Percentiles rank a stretch among this genome's conserved stretches.
Evolutionary conservation across 2,113 vertebrate species (phyloP).

Genomic region (Pelecanus crispus): DNA sequence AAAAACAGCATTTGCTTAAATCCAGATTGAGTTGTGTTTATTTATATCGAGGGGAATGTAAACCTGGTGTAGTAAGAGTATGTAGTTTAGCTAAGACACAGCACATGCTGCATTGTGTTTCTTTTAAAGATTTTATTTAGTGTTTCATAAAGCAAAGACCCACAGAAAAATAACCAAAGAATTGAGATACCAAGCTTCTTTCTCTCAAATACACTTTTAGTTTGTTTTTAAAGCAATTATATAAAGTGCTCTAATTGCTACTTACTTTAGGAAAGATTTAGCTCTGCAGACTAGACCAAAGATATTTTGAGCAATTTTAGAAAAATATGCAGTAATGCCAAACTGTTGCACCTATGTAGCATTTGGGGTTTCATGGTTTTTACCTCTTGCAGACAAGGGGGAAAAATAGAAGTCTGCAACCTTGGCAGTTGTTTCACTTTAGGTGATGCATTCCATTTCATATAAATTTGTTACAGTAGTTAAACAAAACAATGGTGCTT

Average conservation of each 20-base stretch:
- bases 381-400: neutral
- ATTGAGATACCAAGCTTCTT: neutral
- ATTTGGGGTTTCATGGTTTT: neutral
- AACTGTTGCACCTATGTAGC: neutral
- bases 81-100: neutral
- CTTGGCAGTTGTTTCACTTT: slow-evolving; percentile 17
- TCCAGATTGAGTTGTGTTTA: neutral
- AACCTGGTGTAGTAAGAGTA: neutral
- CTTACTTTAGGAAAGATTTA: slow-evolving; percentile 24
- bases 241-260: slow-evolving; percentile 4
- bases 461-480: slow-evolving; percentile 66
- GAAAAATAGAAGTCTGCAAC: neutral
- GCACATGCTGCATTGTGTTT: neutral
- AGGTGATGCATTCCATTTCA: slow-evolving; percentile 58
- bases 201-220: neutral
- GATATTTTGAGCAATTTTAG: slow-evolving; percentile 35
- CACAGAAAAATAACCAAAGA: neutral
- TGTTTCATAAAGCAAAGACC: neutral
- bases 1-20: neutral
- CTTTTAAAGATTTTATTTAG: neutral
- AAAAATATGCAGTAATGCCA: neutral
- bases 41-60: neutral
- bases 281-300: neutral
- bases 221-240: slow-evolving; percentile 63
- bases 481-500: slow-evolving; percentile 71